phyloP scores from a whole-genome alignment of 2,888 invertebrate genomes.

The Leucania comma region DNA sequence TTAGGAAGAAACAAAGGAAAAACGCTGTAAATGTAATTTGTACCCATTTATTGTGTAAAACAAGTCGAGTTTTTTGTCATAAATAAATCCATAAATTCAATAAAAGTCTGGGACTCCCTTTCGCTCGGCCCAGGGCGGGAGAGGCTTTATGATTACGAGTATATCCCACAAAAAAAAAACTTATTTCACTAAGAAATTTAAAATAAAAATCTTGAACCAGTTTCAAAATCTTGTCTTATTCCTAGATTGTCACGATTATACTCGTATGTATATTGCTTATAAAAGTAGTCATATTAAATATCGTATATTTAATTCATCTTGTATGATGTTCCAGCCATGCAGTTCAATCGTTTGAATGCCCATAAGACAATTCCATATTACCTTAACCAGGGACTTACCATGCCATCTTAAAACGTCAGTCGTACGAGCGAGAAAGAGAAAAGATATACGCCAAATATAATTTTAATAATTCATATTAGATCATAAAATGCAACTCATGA shows the following conservation, averaged over 20 bases:
- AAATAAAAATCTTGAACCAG: neutral
- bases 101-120: neutral
- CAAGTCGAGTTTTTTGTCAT: too few species aligned
- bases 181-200: neutral
- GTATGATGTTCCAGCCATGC: neutral
- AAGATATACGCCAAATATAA: too few species aligned
- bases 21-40: neutral
- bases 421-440: too few species aligned
- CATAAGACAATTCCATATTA: conserved; percentile 3
- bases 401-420: too few species aligned
- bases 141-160: too few species aligned
- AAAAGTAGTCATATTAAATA: neutral
- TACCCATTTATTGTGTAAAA: neutral
- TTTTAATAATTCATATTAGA: too few species aligned
- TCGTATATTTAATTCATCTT: neutral
- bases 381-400: too few species aligned
- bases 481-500: too few species aligned
- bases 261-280: too few species aligned
- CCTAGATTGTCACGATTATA: too few species aligned
- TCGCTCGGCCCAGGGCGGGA: too few species aligned
- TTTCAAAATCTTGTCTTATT: too few species aligned
- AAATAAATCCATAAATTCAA: neutral
- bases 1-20: neutral
- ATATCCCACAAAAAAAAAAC: neutral
- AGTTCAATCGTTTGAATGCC: neutral